A percentile compares a stretch with the other conserved stretches of the same genome.
phyloP scores from a whole-genome alignment of 2,797 vertebrate species.

The Lacerta agilis region DNA sequence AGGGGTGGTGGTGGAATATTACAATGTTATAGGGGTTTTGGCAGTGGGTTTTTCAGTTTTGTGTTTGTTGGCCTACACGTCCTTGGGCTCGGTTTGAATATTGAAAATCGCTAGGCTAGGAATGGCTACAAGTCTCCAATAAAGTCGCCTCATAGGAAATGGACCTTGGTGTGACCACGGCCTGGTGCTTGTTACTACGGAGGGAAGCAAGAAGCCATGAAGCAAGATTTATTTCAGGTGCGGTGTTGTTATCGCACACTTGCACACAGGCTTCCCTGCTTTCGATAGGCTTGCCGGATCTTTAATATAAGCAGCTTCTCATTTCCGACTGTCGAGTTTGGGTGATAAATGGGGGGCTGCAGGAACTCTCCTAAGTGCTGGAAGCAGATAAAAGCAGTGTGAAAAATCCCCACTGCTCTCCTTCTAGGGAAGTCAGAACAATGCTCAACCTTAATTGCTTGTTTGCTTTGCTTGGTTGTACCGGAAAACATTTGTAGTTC shows the following conservation, averaged over 20 bases:
- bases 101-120: background rate
- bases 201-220: background rate
- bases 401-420: background rate
- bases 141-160: background rate
- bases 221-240: conserved; percentile 1
- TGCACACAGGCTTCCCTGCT: background rate
- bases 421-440: conserved; percentile 45
- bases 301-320: background rate
- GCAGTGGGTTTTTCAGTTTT: background rate
- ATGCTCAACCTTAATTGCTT: background rate
- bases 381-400: conserved; percentile 31
- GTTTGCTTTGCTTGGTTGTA: background rate
- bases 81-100: background rate
- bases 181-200: background rate
- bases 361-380: background rate
- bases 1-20: too few relatives aligned
- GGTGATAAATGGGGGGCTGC: conserved; percentile 11
- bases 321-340: background rate
- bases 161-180: too few relatives aligned
- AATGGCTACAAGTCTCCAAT: background rate
- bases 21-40: too few relatives aligned
- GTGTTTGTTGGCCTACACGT: too few relatives aligned
- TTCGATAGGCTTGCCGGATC: background rate
- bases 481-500: conserved; percentile 43
- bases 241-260: background rate